Evolutionary conservation across 53 echinoderm and acorn worm species (phyloP), one percentile per base, ranked within the genome.

Genomic region (Holothuria leucospilota): DNA sequence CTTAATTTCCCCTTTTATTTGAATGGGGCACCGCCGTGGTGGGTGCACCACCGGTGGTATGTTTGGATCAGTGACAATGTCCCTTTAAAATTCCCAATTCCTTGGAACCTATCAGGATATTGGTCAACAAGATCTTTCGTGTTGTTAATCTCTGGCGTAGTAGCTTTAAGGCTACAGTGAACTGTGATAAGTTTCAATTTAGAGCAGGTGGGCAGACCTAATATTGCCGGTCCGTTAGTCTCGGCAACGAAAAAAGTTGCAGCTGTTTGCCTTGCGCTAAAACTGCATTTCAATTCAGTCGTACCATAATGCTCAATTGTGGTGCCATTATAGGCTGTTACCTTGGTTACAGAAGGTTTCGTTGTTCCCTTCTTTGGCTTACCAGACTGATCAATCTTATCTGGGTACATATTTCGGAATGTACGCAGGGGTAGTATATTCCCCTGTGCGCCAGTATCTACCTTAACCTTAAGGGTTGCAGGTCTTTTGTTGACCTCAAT

Each of bases 281-380:
- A 53, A 18, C 16, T 27, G n/a, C n/a, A n/a, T n/a, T n/a, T n/a
- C n/a, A n/a, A n/a, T n/a, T n/a, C n/a, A n/a, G n/a, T n/a, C n/a
- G n/a, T n/a, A n/a, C n/a, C n/a, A n/a, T n/a, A n/a, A n/a, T n/a
- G n/a, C n/a, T n/a, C n/a, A n/a, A n/a, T n/a, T n/a, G n/a, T n/a
- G n/a, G n/a, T n/a, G n/a, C n/a, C n/a, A n/a, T n/a, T n/a, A n/a
- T 93, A 93, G 42, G 90, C 90, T 39, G 83, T 90, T 18, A 90
- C 59, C 16, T 65, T 42, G 27, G 93, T 69, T 65, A 15, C 59
- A 40, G 84, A 27, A 26, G 13, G 61, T 67, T 42, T 77, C 27
- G 84, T 53, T 59, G 41, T 60, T 10, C 68, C 41, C 74, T 2
- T 23, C 16, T 40, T 51, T 52, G 78, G 91, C 38, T 68, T 62